Base-by-base conservation (phyloP, 1,140 invertebrate species). In the Caenorhabditis remanei region DNA sequence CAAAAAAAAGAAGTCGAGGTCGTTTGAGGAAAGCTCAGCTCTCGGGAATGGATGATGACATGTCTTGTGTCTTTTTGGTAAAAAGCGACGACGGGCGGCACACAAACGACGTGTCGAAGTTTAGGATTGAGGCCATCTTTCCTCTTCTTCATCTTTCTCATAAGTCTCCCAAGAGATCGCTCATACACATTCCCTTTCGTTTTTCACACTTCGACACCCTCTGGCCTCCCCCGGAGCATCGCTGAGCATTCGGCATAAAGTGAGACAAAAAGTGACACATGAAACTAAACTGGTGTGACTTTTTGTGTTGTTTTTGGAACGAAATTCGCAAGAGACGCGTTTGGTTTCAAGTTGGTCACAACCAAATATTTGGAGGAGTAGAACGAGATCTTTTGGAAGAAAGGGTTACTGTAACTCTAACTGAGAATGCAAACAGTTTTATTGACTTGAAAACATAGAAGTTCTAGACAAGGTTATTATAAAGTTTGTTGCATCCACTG, bases 121-220 rank as follows among this genome's bases (percentile, higher is more conserved):
- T 79, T 50, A 79, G 46, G 46, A 79, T 79, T 19, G 71, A n/a
- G 71, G 46, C 71, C 43, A 50, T 53, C 46, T 79, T 48, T 21
- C 46, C 21, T 79, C 21, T 41, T 79, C 71, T 79, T 79, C 71
- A 79, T 79, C 43, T 46, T 71, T 46, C 65, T 79, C 71, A 79
- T 79, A 79, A 79, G 43, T 79, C 71, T 79, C 71, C 71, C 71
- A 79, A 79, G 71, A 79, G 71, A 79, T 79, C 71, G 71, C 46
- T 79, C 71, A 79, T 79, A 50, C 46, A 79, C 71, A 79, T 79
- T 79, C n/a, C 71, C 67, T 79, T 79, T 79, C 71, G 71, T 79
- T 79, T 79, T 79, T 79, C 71, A 79, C 71, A 79, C 71, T 79
- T 79, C 71, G 71, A 79, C 71, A 79, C 71, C 71, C 71, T 79